These are phyloP conservation scores for Anhinga rufa DNA, from an alignment of 2,113 vertebrate genomes.

Conservation along the genomic window DNA sequence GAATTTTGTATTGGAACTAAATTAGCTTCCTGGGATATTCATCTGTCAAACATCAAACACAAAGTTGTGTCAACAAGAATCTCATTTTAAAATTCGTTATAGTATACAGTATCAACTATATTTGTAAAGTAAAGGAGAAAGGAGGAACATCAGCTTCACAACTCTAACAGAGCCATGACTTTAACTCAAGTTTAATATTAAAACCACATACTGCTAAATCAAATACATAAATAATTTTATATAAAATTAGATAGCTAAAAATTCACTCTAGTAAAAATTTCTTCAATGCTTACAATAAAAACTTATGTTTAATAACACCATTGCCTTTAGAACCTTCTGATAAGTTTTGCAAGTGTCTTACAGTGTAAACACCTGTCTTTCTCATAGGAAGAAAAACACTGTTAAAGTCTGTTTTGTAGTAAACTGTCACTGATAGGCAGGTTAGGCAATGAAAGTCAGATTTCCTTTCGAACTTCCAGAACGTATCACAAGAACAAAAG, in stretches of 20 bases:
- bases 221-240: background rate
- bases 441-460: background rate
- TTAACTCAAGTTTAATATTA: background rate
- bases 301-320: background rate
- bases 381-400: background rate
- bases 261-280: background rate
- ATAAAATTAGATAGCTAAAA: background rate
- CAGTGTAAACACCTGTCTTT: background rate
- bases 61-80: background rate
- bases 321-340: background rate
- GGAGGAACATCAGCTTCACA: background rate
- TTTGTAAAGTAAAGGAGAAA: background rate
- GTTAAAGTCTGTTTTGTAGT: background rate
- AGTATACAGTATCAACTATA: rapidly evolving
- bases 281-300: background rate
- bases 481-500: background rate
- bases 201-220: background rate
- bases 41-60: background rate
- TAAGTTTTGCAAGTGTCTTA: background rate
- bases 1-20: background rate
- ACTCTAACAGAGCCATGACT: background rate
- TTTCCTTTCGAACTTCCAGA: background rate
- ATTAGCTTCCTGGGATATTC: background rate
- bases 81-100: background rate
- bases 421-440: background rate